Evolutionary conservation across 2,888 invertebrate genomes (phyloP), one percentile per base, ranked within the genome.

Genomic region (Amphimallon solstitiale): DNA sequence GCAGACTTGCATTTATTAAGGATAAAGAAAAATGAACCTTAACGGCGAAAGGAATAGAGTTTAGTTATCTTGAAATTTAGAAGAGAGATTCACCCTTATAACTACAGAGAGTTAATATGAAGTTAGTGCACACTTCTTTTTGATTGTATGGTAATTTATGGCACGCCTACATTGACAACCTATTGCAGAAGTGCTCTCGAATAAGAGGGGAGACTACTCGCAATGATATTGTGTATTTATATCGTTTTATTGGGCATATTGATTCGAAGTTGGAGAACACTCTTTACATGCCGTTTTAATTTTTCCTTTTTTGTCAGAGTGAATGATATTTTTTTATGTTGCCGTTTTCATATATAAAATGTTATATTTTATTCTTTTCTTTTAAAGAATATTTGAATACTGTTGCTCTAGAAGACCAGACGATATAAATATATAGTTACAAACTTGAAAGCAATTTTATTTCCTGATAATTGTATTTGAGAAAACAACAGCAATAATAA

Each of bases 161-260:
- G 71, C 74, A 69, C 73, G 76, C 75, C 75, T 71, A 66, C 67
- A 68, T 72, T 71, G 69, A 72, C 74, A 73, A 75, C 78, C 77
- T 79, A 79, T 78, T 78, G 76, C 74, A 73, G 72, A 72, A 71
- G 75, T 71, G 73, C 76, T 75, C 73, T 73, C 71, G 66, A 66
- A 72, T 71, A 76, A 74, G 76, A 73, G 77, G 76, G 76, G 78
- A 77, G 72, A 70, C 74, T 72, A 77, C 78, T 75, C 73, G 78
- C 76, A 78, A 74, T 77, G 81, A 81, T 81, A 81, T 80, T 81
- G 81, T 82, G 78, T 81, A 80, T 82, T 80, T 81, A 80, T 81
- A 80, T 80, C 77, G 78, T 81, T 80, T 82, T 81, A 82, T 82
- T 82, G 81, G 81, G 81, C 78, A 79, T 81, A 82, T 82, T 77